A percentile compares a stretch with the other conserved stretches of the same genome.
These are phyloP conservation scores for Notospermus geniculatus DNA, from an alignment of 1,140 invertebrate genomes.

Conservation along the genomic window DNA sequence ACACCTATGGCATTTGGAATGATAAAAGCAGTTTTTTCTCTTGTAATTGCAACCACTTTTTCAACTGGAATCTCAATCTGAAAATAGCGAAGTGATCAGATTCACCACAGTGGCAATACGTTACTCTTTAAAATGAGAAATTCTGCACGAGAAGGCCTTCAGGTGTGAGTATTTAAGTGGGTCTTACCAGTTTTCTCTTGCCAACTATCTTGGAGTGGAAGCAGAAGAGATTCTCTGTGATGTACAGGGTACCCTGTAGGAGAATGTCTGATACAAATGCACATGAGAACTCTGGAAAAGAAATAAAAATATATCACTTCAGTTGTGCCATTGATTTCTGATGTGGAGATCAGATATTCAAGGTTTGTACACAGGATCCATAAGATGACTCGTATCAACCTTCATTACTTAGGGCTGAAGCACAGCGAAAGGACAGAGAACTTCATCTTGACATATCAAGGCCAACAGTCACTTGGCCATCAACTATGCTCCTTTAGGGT, in stretches of 20 bases:
- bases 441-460: too few relatives aligned
- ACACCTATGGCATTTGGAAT: constrained; percentile 86
- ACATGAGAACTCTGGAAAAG: constrained; percentile 81
- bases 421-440: too few relatives aligned
- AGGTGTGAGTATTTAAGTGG: too few relatives aligned
- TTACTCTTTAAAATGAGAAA: too few relatives aligned
- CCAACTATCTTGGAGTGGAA: constrained; percentile 95
- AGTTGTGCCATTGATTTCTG: background rate
- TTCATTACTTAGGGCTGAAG: too few relatives aligned
- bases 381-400: background rate
- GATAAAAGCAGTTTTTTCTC: constrained; percentile 86
- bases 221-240: constrained; percentile 89
- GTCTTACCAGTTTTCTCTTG: constrained; percentile 82
- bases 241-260: constrained; percentile 89
- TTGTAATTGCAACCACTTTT: constrained; percentile 79
- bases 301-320: constrained; percentile 37
- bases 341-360: background rate
- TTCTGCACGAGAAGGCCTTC: too few relatives aligned
- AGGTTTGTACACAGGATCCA: background rate
- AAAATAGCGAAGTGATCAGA: constrained; percentile 16
- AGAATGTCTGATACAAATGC: constrained; percentile 86
- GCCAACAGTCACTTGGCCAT: too few relatives aligned
- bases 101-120: background rate
- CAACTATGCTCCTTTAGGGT: too few relatives aligned
- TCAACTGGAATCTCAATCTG: constrained; percentile 64